Conservation (phyloP, 2,888 invertebrate species). For the Ornithoptera alexandrae region DNA sequence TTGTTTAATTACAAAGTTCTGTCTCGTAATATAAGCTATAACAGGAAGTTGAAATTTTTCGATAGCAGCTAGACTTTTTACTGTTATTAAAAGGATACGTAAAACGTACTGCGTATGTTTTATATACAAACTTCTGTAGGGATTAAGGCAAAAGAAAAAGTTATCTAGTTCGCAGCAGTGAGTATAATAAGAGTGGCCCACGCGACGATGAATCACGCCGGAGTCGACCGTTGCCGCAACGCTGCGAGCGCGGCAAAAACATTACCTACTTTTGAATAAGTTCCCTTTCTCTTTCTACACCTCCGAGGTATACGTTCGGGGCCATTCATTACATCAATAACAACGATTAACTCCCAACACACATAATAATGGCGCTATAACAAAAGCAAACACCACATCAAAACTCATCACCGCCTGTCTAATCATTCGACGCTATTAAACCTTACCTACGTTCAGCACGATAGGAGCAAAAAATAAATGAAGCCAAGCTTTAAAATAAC, state of each 20-base stretch:
- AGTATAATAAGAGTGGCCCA: slow-evolving; percentile 74
- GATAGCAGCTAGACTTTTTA: slow-evolving; percentile 1
- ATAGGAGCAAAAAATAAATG: background rate
- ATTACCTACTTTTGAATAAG: slow-evolving; percentile 80
- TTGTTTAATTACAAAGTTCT: slow-evolving; percentile 41
- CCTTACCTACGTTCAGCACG: background rate
- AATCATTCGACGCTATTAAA: background rate
- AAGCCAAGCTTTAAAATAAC: slow-evolving; percentile 53
- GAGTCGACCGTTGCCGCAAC: slow-evolving; percentile 56
- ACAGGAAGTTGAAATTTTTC: slow-evolving; percentile 33
- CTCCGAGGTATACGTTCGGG: slow-evolving; percentile 59
- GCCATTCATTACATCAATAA: slow-evolving; percentile 61
- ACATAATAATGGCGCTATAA: slow-evolving; percentile 10
- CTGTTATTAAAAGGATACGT: slow-evolving; percentile 21
- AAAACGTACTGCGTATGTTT: slow-evolving; percentile 14
- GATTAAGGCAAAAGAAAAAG: slow-evolving; percentile 62
- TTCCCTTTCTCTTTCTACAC: slow-evolving; percentile 79
- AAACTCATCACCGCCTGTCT: slow-evolving; percentile 3
- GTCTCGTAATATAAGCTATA: slow-evolving; percentile 39
- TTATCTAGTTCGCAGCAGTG: slow-evolving; percentile 60
- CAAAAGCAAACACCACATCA: slow-evolving; percentile 15
- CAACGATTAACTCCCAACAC: slow-evolving; percentile 21
- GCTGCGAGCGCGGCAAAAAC: slow-evolving; percentile 72
- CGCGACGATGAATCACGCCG: slow-evolving; percentile 73
- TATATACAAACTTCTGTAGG: slow-evolving; percentile 41